Evolutionary conservation across 2,888 invertebrate species (phyloP).

Genomic region (Phaonia tiefii): DNA sequence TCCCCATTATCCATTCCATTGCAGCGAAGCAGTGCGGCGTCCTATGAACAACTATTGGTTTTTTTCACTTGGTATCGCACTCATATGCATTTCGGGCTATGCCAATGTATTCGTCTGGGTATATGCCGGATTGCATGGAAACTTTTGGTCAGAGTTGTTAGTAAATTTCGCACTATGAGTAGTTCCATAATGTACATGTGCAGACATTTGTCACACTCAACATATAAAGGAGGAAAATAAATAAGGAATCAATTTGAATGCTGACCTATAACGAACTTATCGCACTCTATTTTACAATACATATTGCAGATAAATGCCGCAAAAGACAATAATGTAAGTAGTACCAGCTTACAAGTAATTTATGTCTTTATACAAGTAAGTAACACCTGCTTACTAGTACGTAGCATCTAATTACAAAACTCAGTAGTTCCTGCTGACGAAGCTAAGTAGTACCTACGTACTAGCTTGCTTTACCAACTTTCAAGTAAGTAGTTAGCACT

Average conservation of each 20-base stretch:
- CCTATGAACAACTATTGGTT: not conserved
- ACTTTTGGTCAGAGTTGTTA: slow-evolving; percentile 46
- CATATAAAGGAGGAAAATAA: slow-evolving; percentile 7
- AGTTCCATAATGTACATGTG: slow-evolving; percentile 48
- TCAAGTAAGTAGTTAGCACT: no score
- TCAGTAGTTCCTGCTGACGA: no score
- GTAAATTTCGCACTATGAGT: slow-evolving; percentile 30
- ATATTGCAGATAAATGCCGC: no score
- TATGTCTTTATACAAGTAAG: no score
- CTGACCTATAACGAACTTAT: not conserved
- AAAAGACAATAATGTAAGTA: no score
- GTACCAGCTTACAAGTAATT: no score
- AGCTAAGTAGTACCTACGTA: no score
- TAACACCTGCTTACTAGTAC: no score
- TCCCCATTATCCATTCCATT: not conserved
- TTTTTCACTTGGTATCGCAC: not conserved
- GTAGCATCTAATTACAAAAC: no score
- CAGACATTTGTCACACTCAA: slow-evolving; percentile 57
- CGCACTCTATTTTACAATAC: no score
- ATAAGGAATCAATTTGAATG: slow-evolving; percentile 1
- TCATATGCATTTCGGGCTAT: no score
- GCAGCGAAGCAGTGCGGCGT: not conserved
- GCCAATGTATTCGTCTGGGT: not conserved
- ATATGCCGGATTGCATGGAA: not conserved
- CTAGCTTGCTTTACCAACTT: no score